Base-by-base conservation (phyloP, 2,888 invertebrate species). In the Plagodis dolabraria region DNA sequence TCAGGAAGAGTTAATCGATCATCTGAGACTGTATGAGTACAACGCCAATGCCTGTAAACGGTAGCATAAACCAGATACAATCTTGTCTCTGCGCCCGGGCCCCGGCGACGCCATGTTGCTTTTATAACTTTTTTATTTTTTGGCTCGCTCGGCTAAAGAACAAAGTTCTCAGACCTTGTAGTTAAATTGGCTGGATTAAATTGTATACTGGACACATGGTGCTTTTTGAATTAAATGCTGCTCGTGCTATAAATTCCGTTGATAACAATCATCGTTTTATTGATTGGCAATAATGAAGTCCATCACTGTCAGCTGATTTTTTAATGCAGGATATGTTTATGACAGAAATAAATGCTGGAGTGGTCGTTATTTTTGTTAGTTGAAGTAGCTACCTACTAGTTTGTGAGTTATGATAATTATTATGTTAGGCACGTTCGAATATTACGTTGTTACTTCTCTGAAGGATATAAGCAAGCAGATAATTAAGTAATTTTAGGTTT, bases 41-140 rank as follows among this genome's bases (percentile, higher is more conserved):
- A 67, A 57, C 58, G 61, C 64, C 66, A 54, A 56, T 65, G 67
- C 65, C 68, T 79, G 80, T 81, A 79, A 80, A 85, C 85, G 77
- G 85, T 84, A 85, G 85, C 77, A 68, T 60, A 55, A 53, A 65
- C 51, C 62, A 75, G 85, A 85, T 85, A 80, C 68, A 69, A 83
- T 84, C 62, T 69, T 71, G 79, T 77, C 70, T 67, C 67, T 68
- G 70, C 57, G 48, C 58, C 67, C 38, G 57, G 68, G 70, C 57
- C 50, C 58, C 67, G 36, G 57, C 69, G 75, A 72, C 74, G 83
- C 80, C 82, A 68, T 65, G 43, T 65, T 67, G 48, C 53, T 64
- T 64, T 62, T 63, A 46, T 62, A 46, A 33, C 35, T 68, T 61
- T 64, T 65, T 77, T 77, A 57, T 68, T 72, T 71, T 72, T 67